Conservation (phyloP, 2,113 vertebrate genomes). For the Ochotona curzoniae region DNA sequence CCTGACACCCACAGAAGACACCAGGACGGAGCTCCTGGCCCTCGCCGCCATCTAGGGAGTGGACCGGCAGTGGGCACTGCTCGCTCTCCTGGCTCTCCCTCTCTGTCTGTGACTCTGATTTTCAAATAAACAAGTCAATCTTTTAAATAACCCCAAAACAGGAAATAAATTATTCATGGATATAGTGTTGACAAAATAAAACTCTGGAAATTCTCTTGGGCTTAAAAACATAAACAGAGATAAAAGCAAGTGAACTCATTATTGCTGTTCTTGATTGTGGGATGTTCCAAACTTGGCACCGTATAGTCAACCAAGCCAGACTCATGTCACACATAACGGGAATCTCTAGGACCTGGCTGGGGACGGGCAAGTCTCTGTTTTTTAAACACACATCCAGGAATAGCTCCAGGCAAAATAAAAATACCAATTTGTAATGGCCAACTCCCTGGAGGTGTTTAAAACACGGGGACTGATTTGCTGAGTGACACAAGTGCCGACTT, state of each 20-base stretch:
- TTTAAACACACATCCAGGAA: slow-evolving; percentile 76
- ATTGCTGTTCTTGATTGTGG: slow-evolving; percentile 28
- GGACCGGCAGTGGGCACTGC: too few relatives aligned
- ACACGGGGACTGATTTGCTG: slow-evolving; percentile 75
- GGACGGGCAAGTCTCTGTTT: slow-evolving; percentile 62
- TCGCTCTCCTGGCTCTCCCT: too few relatives aligned
- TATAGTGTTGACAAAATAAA: background rate
- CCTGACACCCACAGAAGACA: too few relatives aligned
- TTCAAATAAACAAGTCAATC: too few relatives aligned
- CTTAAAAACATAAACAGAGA: slow-evolving; percentile 48
- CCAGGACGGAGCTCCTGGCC: too few relatives aligned
- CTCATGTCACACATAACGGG: slow-evolving; percentile 55
- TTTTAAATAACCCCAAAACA: background rate
- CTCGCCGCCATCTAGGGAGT: too few relatives aligned
- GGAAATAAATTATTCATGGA: background rate
- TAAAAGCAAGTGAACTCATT: slow-evolving; percentile 58
- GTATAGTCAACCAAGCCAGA: slow-evolving; percentile 64
- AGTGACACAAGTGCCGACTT: slow-evolving; percentile 69
- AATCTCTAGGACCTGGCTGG: slow-evolving; percentile 51
- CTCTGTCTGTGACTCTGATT: too few relatives aligned
- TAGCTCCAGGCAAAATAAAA: slow-evolving; percentile 81
- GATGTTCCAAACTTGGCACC: slow-evolving; percentile 72
- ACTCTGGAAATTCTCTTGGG: slow-evolving; percentile 65
- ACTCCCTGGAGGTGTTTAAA: slow-evolving; percentile 74
- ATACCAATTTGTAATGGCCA: slow-evolving; percentile 79